phyloP scores from a whole-genome alignment of 1,140 invertebrate species.

The Drosophila varians region DNA sequence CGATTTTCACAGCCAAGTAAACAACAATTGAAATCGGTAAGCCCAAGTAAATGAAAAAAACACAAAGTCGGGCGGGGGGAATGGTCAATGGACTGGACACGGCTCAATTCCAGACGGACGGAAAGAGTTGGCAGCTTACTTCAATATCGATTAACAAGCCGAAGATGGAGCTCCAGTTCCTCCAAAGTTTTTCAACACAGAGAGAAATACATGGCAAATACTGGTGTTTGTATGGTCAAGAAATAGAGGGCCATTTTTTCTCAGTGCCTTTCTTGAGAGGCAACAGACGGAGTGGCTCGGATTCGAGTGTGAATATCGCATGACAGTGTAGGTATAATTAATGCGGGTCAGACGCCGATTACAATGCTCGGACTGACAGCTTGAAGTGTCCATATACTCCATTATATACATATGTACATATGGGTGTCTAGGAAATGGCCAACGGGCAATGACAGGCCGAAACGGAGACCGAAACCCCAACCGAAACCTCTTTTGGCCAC shows the following conservation, averaged over 20 bases:
- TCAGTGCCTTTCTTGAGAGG: slow-evolving; percentile 60
- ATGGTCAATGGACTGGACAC: slow-evolving; percentile 51
- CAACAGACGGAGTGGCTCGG: slow-evolving; percentile 29
- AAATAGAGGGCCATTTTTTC: not conserved
- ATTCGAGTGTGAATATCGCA: slow-evolving; percentile 76
- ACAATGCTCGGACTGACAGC: slow-evolving; percentile 79
- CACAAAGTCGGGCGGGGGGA: slow-evolving; percentile 7
- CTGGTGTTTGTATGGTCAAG: not conserved
- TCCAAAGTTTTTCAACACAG: slow-evolving; percentile 3
- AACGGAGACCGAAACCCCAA: slow-evolving; percentile 32
- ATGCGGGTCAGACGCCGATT: slow-evolving; percentile 80
- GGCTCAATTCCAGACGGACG: slow-evolving; percentile 63
- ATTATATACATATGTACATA: not conserved
- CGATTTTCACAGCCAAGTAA: slow-evolving; percentile 76
- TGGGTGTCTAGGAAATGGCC: slow-evolving; percentile 55
- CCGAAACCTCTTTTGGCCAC: too few relatives aligned
- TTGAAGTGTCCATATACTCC: slow-evolving; percentile 65
- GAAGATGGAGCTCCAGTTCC: slow-evolving; percentile 59
- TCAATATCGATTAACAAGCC: slow-evolving; percentile 71
- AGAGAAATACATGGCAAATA: not conserved
- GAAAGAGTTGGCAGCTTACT: slow-evolving; percentile 60
- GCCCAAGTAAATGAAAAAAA: slow-evolving; percentile 43
- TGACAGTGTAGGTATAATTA: slow-evolving; percentile 77
- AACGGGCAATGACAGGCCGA: slow-evolving; percentile 65
- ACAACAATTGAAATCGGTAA: slow-evolving; percentile 61